Base-by-base conservation (phyloP, 2,113 vertebrate species). In the Aythya baeri region DNA sequence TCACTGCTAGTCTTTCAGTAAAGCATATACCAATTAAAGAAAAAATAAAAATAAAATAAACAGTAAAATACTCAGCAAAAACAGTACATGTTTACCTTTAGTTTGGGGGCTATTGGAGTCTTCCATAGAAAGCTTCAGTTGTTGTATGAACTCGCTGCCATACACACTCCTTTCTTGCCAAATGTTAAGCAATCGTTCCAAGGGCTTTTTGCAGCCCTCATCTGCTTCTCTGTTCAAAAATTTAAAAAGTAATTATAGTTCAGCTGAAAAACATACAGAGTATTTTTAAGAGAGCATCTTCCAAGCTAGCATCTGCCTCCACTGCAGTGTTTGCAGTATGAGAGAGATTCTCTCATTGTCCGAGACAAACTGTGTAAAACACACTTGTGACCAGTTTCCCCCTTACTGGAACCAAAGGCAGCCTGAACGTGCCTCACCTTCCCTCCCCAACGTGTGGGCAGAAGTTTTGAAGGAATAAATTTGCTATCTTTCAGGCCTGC, bases 141-240 rank as follows among this genome's bases (percentile, higher is more conserved):
- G 99, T 97, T 99, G 99, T 85, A 99, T 99, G 97, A 99, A 99
- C 97, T 99, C 99, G 1, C 96, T 91, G 94, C 99, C 98, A 97
- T 99, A 99, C 61, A 99, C 99, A 25, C 96, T 98, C 77, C 99
- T 98, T 97, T 99, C 99, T 97, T 99, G 99, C 99, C 99, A 99
- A 98, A 99, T 99, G 97, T 98, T 99, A 87, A 99, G 98, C 96
- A 99, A 93, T 90, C 99, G 97, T 96, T 99, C 99, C 99, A 99
- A 98, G 95, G 98, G 99, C 96, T 99, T 99, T 98, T 98, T 99
- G 98, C 99, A 99, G 87, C 98, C 98, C 31, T 99, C 99, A 7
- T 99, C 99, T 92, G 98, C 98, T 92, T 99, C 99, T 96, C 99
- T 99, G 98, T 63, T 91, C 91, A 98, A 84, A 97, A 91, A 97